phyloP scores from a whole-genome alignment of 2,113 vertebrate genomes.

The Crypturellus undulatus region DNA sequence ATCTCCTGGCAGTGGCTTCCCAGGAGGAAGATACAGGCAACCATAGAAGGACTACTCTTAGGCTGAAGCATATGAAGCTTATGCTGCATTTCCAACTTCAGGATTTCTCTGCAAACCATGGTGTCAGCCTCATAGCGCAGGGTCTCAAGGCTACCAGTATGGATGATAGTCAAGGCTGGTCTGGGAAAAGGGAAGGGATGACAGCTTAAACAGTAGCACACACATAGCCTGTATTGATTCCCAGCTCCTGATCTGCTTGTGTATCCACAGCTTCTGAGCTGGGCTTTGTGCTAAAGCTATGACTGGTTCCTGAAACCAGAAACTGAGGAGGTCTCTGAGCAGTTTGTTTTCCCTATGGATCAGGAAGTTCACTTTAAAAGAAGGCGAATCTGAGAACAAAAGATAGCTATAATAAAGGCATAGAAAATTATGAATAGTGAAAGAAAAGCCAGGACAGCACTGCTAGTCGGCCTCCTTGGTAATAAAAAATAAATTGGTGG shows the following conservation, averaged over 20 bases:
- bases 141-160: neutral
- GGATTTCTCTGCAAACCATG: neutral
- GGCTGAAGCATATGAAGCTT: neutral
- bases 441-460: neutral
- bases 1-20: too few relatives aligned
- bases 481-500: constrained; percentile 12
- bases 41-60: too few relatives aligned
- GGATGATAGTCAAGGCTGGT: neutral
- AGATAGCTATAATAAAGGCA: neutral
- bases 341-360: neutral
- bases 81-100: neutral
- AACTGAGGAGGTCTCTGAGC: neutral
- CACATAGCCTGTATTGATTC: neutral
- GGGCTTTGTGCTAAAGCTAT: neutral
- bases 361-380: neutral
- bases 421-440: neutral
- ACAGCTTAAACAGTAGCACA: neutral
- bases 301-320: neutral
- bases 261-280: neutral
- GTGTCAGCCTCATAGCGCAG: neutral
- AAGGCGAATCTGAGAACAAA: constrained; percentile 6
- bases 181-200: neutral
- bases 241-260: neutral
- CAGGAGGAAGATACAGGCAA: too few relatives aligned
- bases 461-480: neutral